Evolutionary conservation across 2,888 invertebrate genomes (phyloP).

Genomic region (Dendrolimus pini): DNA sequence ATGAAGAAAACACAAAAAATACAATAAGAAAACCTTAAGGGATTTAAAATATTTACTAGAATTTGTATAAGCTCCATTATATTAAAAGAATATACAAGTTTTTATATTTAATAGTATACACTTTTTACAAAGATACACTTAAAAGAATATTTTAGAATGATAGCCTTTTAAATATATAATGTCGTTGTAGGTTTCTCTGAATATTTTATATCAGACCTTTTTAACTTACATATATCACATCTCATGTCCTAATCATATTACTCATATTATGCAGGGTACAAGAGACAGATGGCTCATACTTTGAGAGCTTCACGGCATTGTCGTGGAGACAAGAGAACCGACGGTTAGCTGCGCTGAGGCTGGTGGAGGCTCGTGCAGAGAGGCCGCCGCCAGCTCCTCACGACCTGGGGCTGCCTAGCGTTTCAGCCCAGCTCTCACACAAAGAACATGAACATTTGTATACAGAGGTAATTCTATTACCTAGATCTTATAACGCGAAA

Average conservation of each 20-base stretch:
- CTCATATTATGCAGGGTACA: constrained; percentile 81
- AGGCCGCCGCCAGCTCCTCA: constrained; percentile 78
- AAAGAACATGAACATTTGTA: constrained; percentile 71
- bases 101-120: no score
- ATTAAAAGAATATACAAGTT: no score
- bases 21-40: no score
- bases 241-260: background rate
- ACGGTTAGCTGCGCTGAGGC: constrained; percentile 85
- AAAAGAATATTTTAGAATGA: no score
- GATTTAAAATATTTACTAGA: no score
- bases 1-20: no score
- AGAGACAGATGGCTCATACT: constrained; percentile 95
- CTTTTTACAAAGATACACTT: no score
- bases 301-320: constrained; percentile 94
- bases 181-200: background rate
- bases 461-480: constrained; percentile 45
- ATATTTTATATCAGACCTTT: background rate
- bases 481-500: no score
- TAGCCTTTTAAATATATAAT: background rate
- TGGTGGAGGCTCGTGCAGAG: constrained; percentile 85
- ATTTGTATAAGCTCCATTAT: no score
- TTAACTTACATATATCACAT: background rate
- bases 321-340: constrained; percentile 96
- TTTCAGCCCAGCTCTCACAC: constrained; percentile 84
- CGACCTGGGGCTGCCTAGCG: constrained; percentile 82